Base-by-base conservation (phyloP, 2,113 vertebrate species). In the Capreolus pygargus region DNA sequence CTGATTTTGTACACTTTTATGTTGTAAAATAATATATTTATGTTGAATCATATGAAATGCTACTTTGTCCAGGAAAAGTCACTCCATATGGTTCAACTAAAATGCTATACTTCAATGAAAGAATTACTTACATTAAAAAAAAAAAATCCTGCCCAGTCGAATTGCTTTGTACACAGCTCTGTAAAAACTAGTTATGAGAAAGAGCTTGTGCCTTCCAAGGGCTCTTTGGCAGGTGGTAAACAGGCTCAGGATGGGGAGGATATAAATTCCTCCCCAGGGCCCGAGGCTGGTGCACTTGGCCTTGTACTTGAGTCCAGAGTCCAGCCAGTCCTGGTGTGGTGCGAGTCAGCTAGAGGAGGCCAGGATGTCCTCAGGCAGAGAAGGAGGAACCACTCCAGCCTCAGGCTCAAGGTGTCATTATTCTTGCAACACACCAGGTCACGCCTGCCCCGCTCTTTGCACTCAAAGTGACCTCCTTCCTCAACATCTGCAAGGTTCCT, bases 71-170 rank as follows among this genome's bases (percentile, higher is more conserved):
- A 81, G 43, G 28, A 91, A 55, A 95, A 90, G 70, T 61, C 47
- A 33, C 19, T 74, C 84, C 74, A 61, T 79, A 57, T 55, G 36
- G 60, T 57, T 89, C 57, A 90, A 84, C 52, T 90, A 94, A 60
- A 45, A 92, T 36, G 33, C 70, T 84, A 94, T 45, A 85, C 86
- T 52, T 96, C 39, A 92, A 84, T 45, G 85, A 86, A 91, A 91
- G 61, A 47, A 95, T 57, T 92, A 50, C 67, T 92, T 61, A 95
- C 6, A 45, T 45, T 7, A 19, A 78, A 36, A 23, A 79, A 86
- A 82, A 86, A 74, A 61, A 83, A 55, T 74, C 25, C 64, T 93
- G 25, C 30, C 67, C 30, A 60, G 43, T 30, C 90, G 36, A 86
- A 93, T 28, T 36, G 52, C 64, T 90, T 88, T 85, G 76, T 64